These are phyloP conservation scores for Diadumene lineata DNA, from an alignment of 92 coral and sea anemone genomes.

Conservation along the genomic window DNA sequence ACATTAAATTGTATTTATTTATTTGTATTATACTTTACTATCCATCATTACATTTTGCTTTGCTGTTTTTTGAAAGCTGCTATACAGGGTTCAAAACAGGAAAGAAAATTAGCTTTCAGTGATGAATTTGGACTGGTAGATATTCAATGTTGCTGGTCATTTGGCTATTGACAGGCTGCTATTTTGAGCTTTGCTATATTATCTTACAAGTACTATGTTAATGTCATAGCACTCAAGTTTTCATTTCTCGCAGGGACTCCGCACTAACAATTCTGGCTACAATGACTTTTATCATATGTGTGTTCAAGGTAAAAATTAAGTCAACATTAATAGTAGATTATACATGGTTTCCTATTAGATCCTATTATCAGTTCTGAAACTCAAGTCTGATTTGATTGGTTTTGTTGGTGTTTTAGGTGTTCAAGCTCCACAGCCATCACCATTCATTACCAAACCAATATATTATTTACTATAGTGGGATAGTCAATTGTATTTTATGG, in stretches of 20 bases:
- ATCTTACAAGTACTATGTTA: too few relatives aligned
- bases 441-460: conserved; percentile 92
- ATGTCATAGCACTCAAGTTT: neutral
- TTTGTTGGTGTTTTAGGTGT: conserved; percentile 41
- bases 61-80: too few relatives aligned
- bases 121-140: too few relatives aligned
- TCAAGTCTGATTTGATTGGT: neutral
- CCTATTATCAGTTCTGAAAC: neutral
- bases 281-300: conserved; percentile 69
- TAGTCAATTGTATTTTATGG: conserved; percentile 84
- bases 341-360: too few relatives aligned
- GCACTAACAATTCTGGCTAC: conserved; percentile 61
- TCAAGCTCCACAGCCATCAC: conserved; percentile 75
- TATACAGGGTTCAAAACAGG: too few relatives aligned
- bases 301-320: conserved; percentile 57
- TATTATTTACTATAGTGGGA: conserved; percentile 85
- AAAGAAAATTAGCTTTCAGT: too few relatives aligned
- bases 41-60: too few relatives aligned
- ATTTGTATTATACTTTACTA: too few relatives aligned
- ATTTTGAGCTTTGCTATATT: too few relatives aligned
- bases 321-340: neutral
- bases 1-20: too few relatives aligned
- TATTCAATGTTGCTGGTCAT: too few relatives aligned
- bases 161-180: too few relatives aligned
- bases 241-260: conserved; percentile 59